Percentiles rank a stretch among this genome's conserved stretches.
Conservation (phyloP, 2,113 vertebrate species). For the Pan troglodytes region NHGRI_mPanTro3-v2.1_pri NC_072410.2:64280501-64281000, state of each 20-base stretch:
- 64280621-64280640: neutral
- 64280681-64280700: neutral
- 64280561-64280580: neutral
- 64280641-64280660: neutral
- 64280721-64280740: neutral
- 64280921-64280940: neutral
- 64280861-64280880: neutral
- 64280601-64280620: neutral
- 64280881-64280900: neutral
- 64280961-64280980: neutral
- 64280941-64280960: neutral
- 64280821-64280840: neutral
- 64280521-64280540: no score
- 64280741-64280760: neutral
- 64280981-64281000: neutral
- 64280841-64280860: neutral
- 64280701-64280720: neutral
- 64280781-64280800: neutral
- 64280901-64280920: neutral
- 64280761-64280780: neutral
- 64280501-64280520: no score
- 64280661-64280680: neutral
- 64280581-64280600: neutral
- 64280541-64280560: neutral
- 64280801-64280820: neutral